phyloP scores from a whole-genome alignment of 2,797 vertebrate genomes.

The Rousettus madagascariensis region DNA sequence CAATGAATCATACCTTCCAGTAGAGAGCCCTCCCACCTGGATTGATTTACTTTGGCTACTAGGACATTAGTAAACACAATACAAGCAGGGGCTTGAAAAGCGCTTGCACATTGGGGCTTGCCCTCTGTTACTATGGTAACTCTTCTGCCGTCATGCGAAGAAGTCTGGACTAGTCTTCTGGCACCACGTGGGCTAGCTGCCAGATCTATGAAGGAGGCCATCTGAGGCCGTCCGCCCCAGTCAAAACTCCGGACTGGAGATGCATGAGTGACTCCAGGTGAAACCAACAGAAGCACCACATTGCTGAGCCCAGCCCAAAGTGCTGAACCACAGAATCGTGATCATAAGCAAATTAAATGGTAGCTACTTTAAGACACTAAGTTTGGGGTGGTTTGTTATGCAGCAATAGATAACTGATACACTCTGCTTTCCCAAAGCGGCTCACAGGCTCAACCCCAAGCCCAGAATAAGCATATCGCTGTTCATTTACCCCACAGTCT shows the following conservation, averaged over 20 bases:
- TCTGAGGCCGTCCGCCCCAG: background rate
- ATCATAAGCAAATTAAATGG: background rate
- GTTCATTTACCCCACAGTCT: background rate
- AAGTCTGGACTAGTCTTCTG: background rate
- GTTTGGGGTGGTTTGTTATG: background rate
- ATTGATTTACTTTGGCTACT: background rate
- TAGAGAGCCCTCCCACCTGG: background rate
- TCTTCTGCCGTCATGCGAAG: background rate
- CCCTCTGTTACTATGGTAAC: background rate
- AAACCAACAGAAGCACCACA: background rate
- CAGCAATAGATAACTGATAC: background rate
- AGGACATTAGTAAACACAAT: background rate
- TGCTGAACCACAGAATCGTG: background rate
- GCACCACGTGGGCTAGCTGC: background rate
- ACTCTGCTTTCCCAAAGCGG: background rate
- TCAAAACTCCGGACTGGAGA: background rate
- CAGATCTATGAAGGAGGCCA: background rate
- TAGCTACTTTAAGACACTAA: slow-evolving; percentile 1
- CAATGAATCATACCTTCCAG: background rate
- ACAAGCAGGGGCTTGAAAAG: background rate
- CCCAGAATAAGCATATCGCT: background rate
- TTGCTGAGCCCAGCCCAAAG: background rate
- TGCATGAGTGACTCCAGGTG: background rate
- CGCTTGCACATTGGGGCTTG: no score
- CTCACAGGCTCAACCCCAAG: background rate